Evolutionary conservation across 64 coral and sea anemone species (phyloP), one percentile per base, ranked within the genome.

Genomic region (Montipora sp.): DNA sequence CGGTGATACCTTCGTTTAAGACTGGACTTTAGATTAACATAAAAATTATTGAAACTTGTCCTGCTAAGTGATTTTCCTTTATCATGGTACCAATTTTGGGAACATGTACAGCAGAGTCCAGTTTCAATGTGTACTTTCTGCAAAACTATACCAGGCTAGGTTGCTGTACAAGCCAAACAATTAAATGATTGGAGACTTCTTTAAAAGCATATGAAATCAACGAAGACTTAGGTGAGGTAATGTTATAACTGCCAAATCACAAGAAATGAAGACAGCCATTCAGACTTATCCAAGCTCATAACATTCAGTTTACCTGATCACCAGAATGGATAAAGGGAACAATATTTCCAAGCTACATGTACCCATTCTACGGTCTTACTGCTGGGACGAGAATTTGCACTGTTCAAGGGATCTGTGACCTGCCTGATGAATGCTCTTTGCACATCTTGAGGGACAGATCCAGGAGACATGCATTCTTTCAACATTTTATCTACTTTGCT

Each of bases 281-380:
- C 2, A 73, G 69, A 6, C 19, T 73, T 73, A 24, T 73, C 69
- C 69, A 73, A 73, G 69, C 4, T 73, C 21, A 73, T 24, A 9
- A 44, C 4, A 75, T 45, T 45, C 73, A 75, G 73, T 75, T 36
- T 46, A 75, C 73, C 73, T 75, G 73, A 75, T 75, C 23, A 75
- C 73, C 73, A 45, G 8, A 10, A 75, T 36, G 5, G 8, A 63
- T 63, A 63, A 63, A 63, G 59, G 59, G 59, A 63, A 63, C 8
- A 63, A 63, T 63, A 63, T 63, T 63, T 63, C 59, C 59, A 63
- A 14, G 59, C 59, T 12, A 63, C 14, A 27, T 27, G 27, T 27
- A 27, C 27, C 59, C 15, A 63, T 63, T 63, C 60, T 63, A 63
- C 60, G 13, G 60, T 63, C 60, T 63, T 63, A 63, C 60, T 63